phyloP scores from a whole-genome alignment of 1,140 invertebrate genomes.

The Agrypnia vestita region DNA sequence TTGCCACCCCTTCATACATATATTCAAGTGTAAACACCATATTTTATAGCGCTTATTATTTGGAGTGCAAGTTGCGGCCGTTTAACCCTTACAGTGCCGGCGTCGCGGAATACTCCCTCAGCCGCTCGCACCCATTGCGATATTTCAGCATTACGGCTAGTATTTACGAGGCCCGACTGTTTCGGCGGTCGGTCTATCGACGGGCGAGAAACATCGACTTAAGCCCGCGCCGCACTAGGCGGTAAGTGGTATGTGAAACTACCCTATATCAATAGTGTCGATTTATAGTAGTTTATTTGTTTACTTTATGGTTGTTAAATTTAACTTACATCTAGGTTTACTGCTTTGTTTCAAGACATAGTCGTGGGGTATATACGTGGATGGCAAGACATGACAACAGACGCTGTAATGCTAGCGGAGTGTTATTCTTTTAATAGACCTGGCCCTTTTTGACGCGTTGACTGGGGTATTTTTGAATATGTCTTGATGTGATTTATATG shows the following conservation, averaged over 20 bases:
- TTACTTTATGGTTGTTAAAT: no score
- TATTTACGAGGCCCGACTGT: slow-evolving; percentile 53
- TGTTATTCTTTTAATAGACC: no score
- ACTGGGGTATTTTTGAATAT: no score
- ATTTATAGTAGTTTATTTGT: no score
- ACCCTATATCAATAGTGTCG: not conserved
- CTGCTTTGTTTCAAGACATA: no score
- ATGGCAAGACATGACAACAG: no score
- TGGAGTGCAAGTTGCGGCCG: slow-evolving; percentile 33
- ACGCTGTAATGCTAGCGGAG: no score
- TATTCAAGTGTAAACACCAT: slow-evolving; percentile 10
- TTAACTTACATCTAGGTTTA: no score
- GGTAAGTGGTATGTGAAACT: not conserved
- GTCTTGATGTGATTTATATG: no score
- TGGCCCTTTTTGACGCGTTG: no score
- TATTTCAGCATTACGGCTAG: slow-evolving; percentile 56
- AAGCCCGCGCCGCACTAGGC: not conserved
- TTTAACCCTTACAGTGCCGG: slow-evolving; percentile 36
- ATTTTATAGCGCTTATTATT: slow-evolving; percentile 34
- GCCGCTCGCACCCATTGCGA: slow-evolving; percentile 31
- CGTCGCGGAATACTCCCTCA: slow-evolving; percentile 26
- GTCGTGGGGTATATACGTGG: no score
- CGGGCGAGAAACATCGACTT: slow-evolving; percentile 24
- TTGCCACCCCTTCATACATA: not conserved
- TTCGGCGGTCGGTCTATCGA: slow-evolving; percentile 48